A percentile compares a stretch with the other conserved stretches of the same genome.
phyloP scores from a whole-genome alignment of 2,797 vertebrate genomes.

The Rhincodon typus region DNA sequence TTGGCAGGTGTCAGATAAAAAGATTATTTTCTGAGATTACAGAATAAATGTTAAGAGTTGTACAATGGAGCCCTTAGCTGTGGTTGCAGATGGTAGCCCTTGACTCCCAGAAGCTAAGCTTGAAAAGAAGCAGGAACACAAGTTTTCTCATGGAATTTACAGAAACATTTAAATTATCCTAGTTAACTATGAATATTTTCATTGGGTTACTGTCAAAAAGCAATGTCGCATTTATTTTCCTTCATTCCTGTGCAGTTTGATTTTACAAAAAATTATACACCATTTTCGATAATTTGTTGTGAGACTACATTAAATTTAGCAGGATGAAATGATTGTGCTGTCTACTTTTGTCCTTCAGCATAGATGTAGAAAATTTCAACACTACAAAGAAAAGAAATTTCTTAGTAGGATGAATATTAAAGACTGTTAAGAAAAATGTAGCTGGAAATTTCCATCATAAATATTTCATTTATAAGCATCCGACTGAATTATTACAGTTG shows the following conservation, averaged over 20 bases:
- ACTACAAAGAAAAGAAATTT: not conserved
- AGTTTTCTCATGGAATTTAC: not conserved
- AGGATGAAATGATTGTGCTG: not conserved
- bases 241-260: not conserved
- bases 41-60: not conserved
- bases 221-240: not conserved
- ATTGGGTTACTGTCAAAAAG: not conserved
- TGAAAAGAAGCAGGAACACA: not conserved
- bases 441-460: not conserved
- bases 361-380: not conserved
- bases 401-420: not conserved
- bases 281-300: not conserved
- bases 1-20: not conserved
- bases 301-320: not conserved
- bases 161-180: not conserved
- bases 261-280: not conserved
- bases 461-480: not conserved
- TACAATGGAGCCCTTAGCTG: too few relatives aligned
- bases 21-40: not conserved
- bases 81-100: too few relatives aligned
- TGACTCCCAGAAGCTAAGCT: too few relatives aligned
- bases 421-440: not conserved
- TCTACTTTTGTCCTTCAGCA: not conserved
- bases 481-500: not conserved
- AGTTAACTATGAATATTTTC: not conserved